Conservation (phyloP, 2,113 vertebrate genomes). For the Pholis gunnellus region DNA sequence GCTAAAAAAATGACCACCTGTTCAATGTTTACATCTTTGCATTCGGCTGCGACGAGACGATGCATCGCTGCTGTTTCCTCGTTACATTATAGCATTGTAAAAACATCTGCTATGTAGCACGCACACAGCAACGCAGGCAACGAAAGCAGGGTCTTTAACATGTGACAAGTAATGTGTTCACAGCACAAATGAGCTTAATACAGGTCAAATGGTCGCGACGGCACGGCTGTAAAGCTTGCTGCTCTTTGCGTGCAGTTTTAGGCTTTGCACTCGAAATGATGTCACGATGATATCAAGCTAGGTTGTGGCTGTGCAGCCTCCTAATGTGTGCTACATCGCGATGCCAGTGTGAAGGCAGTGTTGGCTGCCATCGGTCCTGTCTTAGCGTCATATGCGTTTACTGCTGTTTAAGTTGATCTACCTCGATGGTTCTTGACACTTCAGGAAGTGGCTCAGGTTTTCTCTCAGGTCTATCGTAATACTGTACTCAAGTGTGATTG, state of each 20-base stretch:
- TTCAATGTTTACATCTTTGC: conserved; percentile 77
- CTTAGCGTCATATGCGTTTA: background rate
- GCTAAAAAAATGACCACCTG: conserved; percentile 72
- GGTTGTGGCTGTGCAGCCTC: background rate
- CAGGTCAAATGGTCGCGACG: background rate
- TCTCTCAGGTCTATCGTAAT: background rate
- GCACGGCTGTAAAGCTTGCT: background rate
- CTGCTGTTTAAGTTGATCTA: conserved; percentile 1
- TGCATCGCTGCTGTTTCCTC: background rate
- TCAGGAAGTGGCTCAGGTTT: background rate
- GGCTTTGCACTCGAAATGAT: background rate
- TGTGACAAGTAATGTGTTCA: background rate
- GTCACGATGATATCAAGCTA: background rate
- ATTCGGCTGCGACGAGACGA: conserved; percentile 17
- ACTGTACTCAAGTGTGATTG: background rate
- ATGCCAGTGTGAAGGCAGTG: background rate
- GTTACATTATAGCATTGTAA: background rate
- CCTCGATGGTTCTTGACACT: conserved; percentile 20
- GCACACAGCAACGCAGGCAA: background rate
- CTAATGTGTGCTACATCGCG: background rate
- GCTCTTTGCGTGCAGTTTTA: background rate
- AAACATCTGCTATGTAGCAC: background rate
- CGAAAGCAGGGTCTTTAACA: background rate
- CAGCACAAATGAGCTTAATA: background rate
- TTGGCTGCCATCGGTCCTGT: conserved; percentile 9